Evolutionary conservation across 2,797 vertebrate species (phyloP).

Genomic region (Siniperca undulata): DNA sequence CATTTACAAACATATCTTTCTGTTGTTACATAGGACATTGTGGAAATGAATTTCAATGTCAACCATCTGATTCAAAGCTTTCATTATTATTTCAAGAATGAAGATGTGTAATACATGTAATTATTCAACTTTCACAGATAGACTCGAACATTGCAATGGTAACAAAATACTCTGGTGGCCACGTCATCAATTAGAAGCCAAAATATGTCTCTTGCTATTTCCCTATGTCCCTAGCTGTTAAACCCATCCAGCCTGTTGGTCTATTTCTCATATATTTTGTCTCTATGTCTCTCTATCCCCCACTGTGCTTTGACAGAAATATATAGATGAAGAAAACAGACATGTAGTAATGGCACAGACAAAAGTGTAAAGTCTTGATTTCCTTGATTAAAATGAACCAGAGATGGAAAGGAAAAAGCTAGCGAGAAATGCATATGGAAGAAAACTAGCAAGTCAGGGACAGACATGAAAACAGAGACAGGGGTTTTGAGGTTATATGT

Average conservation of each 20-base stretch:
- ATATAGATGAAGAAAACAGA: slow-evolving; percentile 17
- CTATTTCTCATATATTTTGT: background rate
- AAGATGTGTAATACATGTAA: background rate
- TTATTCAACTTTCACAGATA: background rate
- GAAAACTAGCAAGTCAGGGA: slow-evolving; percentile 29
- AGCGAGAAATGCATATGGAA: slow-evolving; percentile 2
- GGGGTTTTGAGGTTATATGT: slow-evolving; percentile 54
- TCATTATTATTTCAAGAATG: background rate
- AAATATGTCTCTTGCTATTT: slow-evolving; percentile 11
- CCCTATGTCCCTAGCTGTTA: background rate
- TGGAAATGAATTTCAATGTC: slow-evolving; percentile 3
- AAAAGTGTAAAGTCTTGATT: slow-evolving; percentile 34
- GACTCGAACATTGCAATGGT: background rate
- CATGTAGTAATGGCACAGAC: background rate
- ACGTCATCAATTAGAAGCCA: background rate
- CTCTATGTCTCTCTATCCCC: background rate
- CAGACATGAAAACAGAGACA: slow-evolving; percentile 41
- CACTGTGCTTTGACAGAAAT: slow-evolving; percentile 23
- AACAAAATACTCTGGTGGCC: background rate
- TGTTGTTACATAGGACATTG: background rate
- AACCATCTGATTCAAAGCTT: slow-evolving; percentile 8
- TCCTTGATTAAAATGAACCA: slow-evolving; percentile 23
- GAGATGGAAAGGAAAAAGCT: slow-evolving; percentile 13
- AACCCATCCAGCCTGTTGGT: background rate
- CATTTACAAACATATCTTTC: slow-evolving; percentile 2